Conservation (phyloP, 2,888 invertebrate genomes). For the Latrodectus hesperus region DNA sequence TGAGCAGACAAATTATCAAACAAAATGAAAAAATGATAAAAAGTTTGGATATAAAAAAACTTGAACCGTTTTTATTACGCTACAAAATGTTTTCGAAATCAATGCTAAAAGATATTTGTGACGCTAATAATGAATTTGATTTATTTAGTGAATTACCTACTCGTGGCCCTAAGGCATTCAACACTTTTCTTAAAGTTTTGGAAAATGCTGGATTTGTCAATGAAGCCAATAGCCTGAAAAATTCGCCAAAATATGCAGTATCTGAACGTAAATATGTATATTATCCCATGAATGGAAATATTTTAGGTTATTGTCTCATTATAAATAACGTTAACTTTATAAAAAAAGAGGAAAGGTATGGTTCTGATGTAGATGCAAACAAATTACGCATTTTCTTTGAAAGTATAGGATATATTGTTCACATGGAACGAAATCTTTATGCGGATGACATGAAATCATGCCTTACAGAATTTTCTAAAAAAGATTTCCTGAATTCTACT, state of each 20-base stretch:
- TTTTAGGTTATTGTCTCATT: conserved; percentile 68
- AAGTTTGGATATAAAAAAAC: background rate
- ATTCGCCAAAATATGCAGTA: background rate
- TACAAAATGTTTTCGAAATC: conserved; percentile 50
- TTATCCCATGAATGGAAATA: conserved; percentile 55
- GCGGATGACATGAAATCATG: conserved; percentile 23
- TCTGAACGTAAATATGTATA: background rate
- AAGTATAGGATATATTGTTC: conserved; percentile 56
- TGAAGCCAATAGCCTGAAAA: conserved; percentile 29
- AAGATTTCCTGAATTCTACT: conserved; percentile 28
- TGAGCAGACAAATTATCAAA: background rate
- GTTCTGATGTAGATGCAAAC: conserved; percentile 66
- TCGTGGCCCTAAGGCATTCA: conserved; percentile 61
- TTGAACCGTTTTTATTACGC: conserved; percentile 26
- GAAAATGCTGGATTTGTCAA: conserved; percentile 17
- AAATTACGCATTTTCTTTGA: conserved; percentile 44
- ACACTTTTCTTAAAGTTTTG: conserved; percentile 41
- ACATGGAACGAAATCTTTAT: conserved; percentile 14
- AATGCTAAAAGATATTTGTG: conserved; percentile 55
- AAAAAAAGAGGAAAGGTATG: conserved; percentile 25
- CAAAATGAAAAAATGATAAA: background rate
- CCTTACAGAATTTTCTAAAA: conserved; percentile 35
- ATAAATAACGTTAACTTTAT: conserved; percentile 69
- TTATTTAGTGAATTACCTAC: conserved; percentile 38
- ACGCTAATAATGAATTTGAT: background rate